These are phyloP conservation scores for Cottus gobio DNA, from an alignment of 2,113 vertebrate genomes.

Conservation along the genomic window DNA sequence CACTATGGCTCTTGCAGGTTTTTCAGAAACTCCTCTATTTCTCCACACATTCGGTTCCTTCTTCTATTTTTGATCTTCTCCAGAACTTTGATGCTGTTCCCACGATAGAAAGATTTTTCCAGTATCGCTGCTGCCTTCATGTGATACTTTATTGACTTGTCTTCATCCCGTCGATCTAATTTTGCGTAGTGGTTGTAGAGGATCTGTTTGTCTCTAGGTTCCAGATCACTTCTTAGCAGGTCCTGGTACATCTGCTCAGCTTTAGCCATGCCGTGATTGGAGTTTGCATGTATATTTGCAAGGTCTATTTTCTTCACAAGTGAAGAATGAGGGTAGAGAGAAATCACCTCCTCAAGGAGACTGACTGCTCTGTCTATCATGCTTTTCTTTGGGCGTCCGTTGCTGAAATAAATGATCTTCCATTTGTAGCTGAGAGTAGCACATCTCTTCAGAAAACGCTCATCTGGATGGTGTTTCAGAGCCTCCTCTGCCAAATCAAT, in stretches of 20 bases:
- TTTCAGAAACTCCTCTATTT: constrained; percentile 43
- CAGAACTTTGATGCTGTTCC: constrained; percentile 41
- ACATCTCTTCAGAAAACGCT: constrained; percentile 55
- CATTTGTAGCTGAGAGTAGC: constrained; percentile 44
- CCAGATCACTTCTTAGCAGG: background rate
- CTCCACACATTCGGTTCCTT: background rate
- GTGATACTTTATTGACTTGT: background rate
- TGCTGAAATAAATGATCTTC: background rate
- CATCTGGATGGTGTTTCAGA: constrained; percentile 42
- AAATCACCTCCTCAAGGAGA: too few species aligned
- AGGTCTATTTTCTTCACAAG: background rate
- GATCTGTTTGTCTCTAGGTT: background rate
- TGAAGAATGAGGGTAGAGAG: too few species aligned
- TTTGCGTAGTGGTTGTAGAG: background rate
- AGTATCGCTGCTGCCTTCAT: constrained; percentile 30
- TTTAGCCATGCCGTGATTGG: accelerated
- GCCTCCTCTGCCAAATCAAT: constrained; percentile 50
- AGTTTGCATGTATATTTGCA: background rate
- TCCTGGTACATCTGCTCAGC: background rate
- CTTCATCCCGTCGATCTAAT: accelerated
- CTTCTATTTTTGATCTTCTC: background rate
- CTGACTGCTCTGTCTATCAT: background rate
- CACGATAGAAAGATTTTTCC: background rate
- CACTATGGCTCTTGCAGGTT: background rate
- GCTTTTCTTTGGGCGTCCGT: background rate